Base-by-base conservation (phyloP, 2,888 invertebrate species). In the Nymphalis polychloros region DNA sequence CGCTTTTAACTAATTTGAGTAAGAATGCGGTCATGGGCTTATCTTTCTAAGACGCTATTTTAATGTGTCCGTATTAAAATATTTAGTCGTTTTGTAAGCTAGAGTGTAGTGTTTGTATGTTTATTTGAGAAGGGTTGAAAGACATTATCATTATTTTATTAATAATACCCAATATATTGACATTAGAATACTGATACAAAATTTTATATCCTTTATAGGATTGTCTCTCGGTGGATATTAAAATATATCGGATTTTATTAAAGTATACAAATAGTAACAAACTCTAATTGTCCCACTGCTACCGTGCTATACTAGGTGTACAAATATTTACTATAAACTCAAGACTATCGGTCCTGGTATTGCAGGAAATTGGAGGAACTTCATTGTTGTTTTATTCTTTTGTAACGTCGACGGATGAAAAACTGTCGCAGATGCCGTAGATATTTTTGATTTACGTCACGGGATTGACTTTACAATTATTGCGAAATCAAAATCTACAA, bases 11-110 rank as follows among this genome's bases (percentile, higher is more conserved):
- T 17, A 17, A n/a, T 27, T 55, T 17, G 8, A 55, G 31, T 31
- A n/a, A 31, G 53, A 55, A 55, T 55, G 53, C 53, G 53, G 53
- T 17, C 53, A 31, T 31, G 53, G 17, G 31, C 53, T 55, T 55
- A n/a, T 55, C 31, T n/a, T 6, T 17, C 53, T 55, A 55, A 17
- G 53, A 55, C 53, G 53, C 27, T 31, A 55, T 55, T 55, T 55
- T 17, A 55, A 55, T 55, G 31, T 53, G 27, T 53, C 8, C 53
- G 27, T n/a, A 55, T 27, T 7, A 31, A 27, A 31, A 17, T 17
- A 17, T 55, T 53, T 13, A 16, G 53, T 17, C 41, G 4, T 13
- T 13, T 41, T 41, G 41, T 13, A 13, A 41, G 41, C 41, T 41
- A 41, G 41, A 41, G 13, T 2, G 23, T 23, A 23, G 23, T 23